phyloP scores from a whole-genome alignment of 2,113 vertebrate species.

The Campylorhamphus procurvoides region DNA sequence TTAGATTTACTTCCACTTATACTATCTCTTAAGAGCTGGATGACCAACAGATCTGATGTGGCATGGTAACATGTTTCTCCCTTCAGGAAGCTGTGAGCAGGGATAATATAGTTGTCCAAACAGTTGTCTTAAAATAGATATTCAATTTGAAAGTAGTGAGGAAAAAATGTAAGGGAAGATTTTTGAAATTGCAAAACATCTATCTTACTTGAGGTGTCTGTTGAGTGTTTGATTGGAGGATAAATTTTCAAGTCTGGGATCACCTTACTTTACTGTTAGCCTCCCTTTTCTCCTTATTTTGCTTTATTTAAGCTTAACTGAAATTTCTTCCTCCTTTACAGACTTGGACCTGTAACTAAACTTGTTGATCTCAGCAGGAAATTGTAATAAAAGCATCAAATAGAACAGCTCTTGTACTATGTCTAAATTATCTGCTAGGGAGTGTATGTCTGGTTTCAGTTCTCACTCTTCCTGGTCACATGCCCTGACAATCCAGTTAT shows the following conservation, averaged over 20 bases:
- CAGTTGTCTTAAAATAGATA: neutral
- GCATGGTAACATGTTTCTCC: neutral
- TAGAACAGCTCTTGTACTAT: neutral
- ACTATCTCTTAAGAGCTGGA: neutral
- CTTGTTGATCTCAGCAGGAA: neutral
- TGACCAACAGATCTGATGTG: neutral
- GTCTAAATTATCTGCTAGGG: neutral
- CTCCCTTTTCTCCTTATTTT: neutral
- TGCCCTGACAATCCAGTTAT: neutral
- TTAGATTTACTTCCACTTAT: neutral
- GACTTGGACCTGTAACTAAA: neutral
- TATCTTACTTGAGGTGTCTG: neutral
- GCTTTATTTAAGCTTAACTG: neutral
- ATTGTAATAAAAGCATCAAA: neutral
- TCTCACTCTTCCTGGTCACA: constrained; percentile 6
- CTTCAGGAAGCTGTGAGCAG: neutral
- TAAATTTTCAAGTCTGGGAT: neutral
- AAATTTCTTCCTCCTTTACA: neutral
- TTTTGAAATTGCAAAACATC: neutral
- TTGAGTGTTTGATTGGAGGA: neutral
- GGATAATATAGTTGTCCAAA: neutral
- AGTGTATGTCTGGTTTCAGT: neutral
- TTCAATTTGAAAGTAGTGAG: neutral
- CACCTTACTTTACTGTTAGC: neutral
- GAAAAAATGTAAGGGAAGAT: neutral